Percentiles rank a stretch among this genome's conserved stretches.
These are phyloP conservation scores for Pandemis heparana DNA, from an alignment of 2,888 invertebrate species.

Conservation along the genomic window DNA sequence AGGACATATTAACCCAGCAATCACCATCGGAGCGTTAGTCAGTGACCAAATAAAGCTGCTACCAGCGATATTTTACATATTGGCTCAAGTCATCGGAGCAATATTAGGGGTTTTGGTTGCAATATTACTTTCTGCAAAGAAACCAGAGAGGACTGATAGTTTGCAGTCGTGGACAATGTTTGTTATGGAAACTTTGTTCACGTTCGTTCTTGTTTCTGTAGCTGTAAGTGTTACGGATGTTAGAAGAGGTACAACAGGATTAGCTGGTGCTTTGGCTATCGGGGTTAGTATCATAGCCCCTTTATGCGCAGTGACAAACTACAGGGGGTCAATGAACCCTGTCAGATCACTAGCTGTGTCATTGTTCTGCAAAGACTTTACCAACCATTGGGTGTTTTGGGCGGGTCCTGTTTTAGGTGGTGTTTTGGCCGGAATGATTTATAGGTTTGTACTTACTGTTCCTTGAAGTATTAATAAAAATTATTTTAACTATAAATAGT, in stretches of 20 bases:
- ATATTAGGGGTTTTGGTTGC: conserved; percentile 49
- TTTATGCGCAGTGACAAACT: conserved; percentile 50
- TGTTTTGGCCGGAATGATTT: conserved; percentile 35
- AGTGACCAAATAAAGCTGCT: conserved; percentile 53
- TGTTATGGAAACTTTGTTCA: conserved; percentile 52
- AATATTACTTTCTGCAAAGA: background rate
- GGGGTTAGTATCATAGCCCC: conserved; percentile 54
- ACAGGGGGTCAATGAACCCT: conserved; percentile 54
- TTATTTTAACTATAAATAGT: background rate
- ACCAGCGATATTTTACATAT: conserved; percentile 53
- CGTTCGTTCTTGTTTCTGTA: conserved; percentile 53
- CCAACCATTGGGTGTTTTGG: conserved; percentile 54
- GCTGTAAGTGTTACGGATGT: conserved; percentile 15
- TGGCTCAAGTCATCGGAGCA: conserved; percentile 51
- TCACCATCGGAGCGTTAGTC: conserved; percentile 52
- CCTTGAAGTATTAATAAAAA: background rate
- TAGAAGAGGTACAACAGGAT: background rate
- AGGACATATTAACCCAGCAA: conserved; percentile 57
- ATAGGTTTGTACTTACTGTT: conserved; percentile 28
- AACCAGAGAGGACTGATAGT: background rate
- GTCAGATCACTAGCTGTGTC: conserved; percentile 40
- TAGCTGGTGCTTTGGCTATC: conserved; percentile 51
- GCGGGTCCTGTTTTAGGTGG: conserved; percentile 53
- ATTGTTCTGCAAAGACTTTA: conserved; percentile 27
- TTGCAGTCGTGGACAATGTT: background rate